A percentile compares a stretch with the other conserved stretches of the same genome.
Conservation (phyloP, 2,113 vertebrate genomes). For the Parus major region DNA sequence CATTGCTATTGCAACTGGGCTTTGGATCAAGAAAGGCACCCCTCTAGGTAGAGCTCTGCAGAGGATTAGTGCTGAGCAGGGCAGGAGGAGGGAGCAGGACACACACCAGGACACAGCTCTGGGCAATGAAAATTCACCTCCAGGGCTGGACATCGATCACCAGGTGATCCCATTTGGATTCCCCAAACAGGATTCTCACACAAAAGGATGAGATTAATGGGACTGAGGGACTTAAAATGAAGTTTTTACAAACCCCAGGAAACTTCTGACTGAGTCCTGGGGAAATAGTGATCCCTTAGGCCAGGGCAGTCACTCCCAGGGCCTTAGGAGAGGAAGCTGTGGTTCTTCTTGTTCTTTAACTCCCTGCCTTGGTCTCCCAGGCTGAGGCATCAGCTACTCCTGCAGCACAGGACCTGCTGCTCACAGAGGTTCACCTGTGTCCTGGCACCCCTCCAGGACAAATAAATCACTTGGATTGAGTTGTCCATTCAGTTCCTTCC, state of each 20-base stretch:
- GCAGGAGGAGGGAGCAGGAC: neutral
- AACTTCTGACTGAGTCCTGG: neutral
- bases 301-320: neutral
- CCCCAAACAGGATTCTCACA: neutral
- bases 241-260: neutral
- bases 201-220: neutral
- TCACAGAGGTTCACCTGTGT: neutral
- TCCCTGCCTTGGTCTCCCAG: neutral
- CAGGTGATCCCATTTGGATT: neutral
- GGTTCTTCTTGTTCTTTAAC: neutral
- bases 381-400: neutral
- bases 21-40: constrained; percentile 37
- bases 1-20: constrained; percentile 25
- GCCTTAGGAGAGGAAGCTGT: neutral
- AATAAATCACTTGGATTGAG: neutral
- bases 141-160: neutral
- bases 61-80: neutral
- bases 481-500: neutral
- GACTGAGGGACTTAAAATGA: neutral
- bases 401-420: neutral
- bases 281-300: neutral
- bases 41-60: neutral
- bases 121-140: neutral
- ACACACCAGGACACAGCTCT: neutral
- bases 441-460: neutral